Conservation (phyloP, 2,113 vertebrate species). For the Zosterops lateralis region DNA sequence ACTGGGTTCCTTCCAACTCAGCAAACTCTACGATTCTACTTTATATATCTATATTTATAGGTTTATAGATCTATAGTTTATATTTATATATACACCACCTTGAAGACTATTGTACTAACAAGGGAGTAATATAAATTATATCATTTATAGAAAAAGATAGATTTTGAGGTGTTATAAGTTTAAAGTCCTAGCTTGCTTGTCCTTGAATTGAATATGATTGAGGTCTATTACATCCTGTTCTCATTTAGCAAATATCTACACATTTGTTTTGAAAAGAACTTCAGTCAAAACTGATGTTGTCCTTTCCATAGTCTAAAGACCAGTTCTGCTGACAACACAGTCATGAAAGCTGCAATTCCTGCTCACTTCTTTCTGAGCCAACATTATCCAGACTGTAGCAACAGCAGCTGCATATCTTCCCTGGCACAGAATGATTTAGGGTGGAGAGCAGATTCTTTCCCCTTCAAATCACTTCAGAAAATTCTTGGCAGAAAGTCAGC, state of each 20-base stretch:
- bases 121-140: not conserved
- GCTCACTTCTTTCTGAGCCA: not conserved
- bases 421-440: constrained; percentile 42
- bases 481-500: constrained; percentile 37
- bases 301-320: not conserved
- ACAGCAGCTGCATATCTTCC: constrained; percentile 55
- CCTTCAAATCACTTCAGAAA: constrained; percentile 48
- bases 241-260: not conserved
- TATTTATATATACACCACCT: not conserved
- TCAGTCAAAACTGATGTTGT: not conserved
- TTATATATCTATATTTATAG: accelerated
- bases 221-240: not conserved
- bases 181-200: not conserved
- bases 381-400: constrained; percentile 18
- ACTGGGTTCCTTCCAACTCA: not conserved
- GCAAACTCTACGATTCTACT: not conserved
- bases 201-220: not conserved
- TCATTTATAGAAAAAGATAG: not conserved
- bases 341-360: not conserved
- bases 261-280: not conserved
- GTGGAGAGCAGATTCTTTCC: constrained; percentile 61
- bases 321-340: not conserved
- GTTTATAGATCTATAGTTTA: not conserved
- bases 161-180: not conserved
- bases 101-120: not conserved